Evolutionary conservation across 2,113 vertebrate genomes (phyloP).

Genomic region (Anolis sagrei): DNA sequence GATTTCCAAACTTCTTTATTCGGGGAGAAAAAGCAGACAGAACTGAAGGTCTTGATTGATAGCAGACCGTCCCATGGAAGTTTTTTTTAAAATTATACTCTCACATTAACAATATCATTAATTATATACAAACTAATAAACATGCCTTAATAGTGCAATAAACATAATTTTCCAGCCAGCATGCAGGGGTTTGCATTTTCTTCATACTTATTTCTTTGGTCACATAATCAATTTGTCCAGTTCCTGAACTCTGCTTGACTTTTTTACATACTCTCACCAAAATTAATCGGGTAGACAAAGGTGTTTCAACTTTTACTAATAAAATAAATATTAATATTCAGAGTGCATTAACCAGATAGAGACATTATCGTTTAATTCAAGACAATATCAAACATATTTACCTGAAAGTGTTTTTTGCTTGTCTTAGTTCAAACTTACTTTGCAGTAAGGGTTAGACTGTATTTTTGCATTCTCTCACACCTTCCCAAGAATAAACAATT

Average conservation of each 20-base stretch:
- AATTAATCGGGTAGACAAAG: background rate
- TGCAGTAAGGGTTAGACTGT: background rate
- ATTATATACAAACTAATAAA: background rate
- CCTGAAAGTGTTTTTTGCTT: background rate
- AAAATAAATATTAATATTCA: conserved; percentile 6
- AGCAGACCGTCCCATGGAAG: background rate
- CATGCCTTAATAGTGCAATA: background rate
- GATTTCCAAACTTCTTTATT: background rate
- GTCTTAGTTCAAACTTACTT: background rate
- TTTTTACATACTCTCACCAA: background rate
- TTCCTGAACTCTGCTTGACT: background rate
- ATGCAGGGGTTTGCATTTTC: background rate
- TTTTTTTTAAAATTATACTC: background rate
- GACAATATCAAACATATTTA: background rate
- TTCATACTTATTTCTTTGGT: background rate
- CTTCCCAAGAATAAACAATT: background rate
- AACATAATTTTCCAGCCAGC: background rate
- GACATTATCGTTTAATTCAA: background rate
- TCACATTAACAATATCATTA: background rate
- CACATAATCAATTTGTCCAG: background rate
- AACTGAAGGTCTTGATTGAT: background rate
- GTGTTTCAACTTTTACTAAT: background rate
- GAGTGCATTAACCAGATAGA: background rate
- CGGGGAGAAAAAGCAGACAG: too few species aligned
- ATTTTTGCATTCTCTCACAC: background rate